These are phyloP conservation scores for Gavia stellata DNA, from an alignment of 2,113 vertebrate genomes.

Conservation along the genomic window DNA sequence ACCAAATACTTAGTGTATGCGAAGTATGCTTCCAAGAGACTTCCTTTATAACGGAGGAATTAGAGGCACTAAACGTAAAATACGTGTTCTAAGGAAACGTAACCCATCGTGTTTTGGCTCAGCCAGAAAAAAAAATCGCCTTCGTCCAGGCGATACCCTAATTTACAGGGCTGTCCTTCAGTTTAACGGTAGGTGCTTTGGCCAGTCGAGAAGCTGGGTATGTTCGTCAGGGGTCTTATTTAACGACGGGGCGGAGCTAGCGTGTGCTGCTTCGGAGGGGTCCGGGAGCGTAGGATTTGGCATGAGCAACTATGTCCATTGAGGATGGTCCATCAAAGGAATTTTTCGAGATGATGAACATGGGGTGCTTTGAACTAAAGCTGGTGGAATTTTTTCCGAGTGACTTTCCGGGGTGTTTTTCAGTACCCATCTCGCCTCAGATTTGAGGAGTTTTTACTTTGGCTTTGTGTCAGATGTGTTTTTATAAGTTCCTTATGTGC, in stretches of 20 bases:
- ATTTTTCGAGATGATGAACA: neutral
- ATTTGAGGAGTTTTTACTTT: neutral
- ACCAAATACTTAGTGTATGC: neutral
- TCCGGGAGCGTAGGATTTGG: accelerated
- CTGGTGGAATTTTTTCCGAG: neutral
- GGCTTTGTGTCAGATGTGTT: neutral
- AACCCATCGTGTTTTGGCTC: neutral
- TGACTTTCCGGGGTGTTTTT: neutral
- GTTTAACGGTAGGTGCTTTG: neutral
- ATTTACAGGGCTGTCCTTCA: neutral
- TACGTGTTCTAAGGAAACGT: accelerated
- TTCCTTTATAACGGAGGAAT: neutral
- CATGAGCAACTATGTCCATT: neutral
- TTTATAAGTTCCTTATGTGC: neutral
- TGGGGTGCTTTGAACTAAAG: neutral
- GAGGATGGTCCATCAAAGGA: neutral
- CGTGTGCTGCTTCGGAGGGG: neutral
- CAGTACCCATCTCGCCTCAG: neutral
- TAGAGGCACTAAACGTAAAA: neutral
- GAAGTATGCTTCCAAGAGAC: neutral
- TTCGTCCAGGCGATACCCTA: neutral
- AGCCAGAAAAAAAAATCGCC: neutral
- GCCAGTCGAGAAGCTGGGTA: neutral
- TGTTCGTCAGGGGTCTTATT: neutral
- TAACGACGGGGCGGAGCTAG: neutral